phyloP scores from a whole-genome alignment of 2,888 invertebrate species.

The Gortyna flavago region DNA sequence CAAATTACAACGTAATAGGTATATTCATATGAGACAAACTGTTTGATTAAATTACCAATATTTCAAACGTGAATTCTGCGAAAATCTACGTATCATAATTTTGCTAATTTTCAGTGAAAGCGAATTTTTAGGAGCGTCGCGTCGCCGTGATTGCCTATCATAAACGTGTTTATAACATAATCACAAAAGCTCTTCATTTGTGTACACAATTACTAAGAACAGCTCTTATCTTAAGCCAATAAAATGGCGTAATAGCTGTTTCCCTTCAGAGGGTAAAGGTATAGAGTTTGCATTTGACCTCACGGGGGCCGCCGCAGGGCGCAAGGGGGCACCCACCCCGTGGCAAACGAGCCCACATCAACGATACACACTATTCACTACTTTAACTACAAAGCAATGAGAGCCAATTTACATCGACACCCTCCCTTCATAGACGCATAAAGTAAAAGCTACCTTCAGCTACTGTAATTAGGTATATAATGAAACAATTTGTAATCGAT shows the following conservation, averaged over 20 bases:
- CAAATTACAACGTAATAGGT: not conserved
- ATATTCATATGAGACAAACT: not conserved
- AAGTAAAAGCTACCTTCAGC: conserved; percentile 79
- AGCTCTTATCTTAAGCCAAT: conserved; percentile 77
- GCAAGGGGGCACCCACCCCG: conserved; percentile 61
- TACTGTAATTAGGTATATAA: conserved; percentile 80
- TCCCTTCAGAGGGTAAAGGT: conserved; percentile 72
- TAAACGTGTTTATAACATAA: conserved; percentile 69
- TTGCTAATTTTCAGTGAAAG: conserved; percentile 25
- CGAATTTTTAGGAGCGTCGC: conserved; percentile 13
- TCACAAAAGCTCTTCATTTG: conserved; percentile 63
- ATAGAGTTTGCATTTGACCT: conserved; percentile 81
- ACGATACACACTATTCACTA: conserved; percentile 64
- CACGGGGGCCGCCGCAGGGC: conserved; percentile 67
- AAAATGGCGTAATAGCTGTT: conserved; percentile 76
- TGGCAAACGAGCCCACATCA: conserved; percentile 46
- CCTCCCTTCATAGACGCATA: conserved; percentile 49
- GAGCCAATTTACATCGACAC: conserved; percentile 73
- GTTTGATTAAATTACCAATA: conserved; percentile 4
- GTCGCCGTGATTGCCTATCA: conserved; percentile 52
- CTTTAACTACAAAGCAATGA: conserved; percentile 70
- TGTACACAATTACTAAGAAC: conserved; percentile 67
- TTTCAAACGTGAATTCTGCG: not conserved
- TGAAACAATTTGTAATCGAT: conserved; percentile 82
- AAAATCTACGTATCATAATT: conserved; percentile 2